Percentiles rank a stretch among this genome's conserved stretches.
Evolutionary conservation across 2,113 vertebrate genomes (phyloP).

Genomic region (Cettia cetti): DNA sequence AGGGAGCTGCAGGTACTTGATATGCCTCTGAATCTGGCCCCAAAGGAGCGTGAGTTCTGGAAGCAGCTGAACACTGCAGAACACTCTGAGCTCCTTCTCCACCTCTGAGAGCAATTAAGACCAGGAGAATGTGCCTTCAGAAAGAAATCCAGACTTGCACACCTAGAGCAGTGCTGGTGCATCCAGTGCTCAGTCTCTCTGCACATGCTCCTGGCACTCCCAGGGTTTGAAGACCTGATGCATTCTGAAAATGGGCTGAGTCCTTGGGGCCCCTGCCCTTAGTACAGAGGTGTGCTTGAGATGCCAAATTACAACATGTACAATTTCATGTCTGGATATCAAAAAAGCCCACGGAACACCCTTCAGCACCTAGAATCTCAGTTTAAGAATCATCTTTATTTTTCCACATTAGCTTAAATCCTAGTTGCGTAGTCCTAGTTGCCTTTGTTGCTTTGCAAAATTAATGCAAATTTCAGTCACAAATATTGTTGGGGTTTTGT

Average conservation of each 20-base stretch:
- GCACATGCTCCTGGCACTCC: background rate
- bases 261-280: background rate
- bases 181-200: background rate
- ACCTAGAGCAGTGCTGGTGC: background rate
- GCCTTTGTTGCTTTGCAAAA: background rate
- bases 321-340: background rate
- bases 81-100: background rate
- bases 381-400: background rate
- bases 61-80: background rate
- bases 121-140: background rate
- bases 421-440: background rate
- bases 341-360: fast-evolving
- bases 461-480: background rate
- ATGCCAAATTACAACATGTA: background rate
- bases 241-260: background rate
- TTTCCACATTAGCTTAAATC: background rate
- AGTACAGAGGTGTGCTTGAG: background rate
- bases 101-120: background rate
- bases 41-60: background rate
- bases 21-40: background rate
- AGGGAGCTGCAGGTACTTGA: background rate
- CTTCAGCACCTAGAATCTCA: background rate
- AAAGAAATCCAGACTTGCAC: background rate
- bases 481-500: background rate
- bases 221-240: background rate